Conservation (phyloP, 1,140 invertebrate species). For the Ylistrum balloti region DNA sequence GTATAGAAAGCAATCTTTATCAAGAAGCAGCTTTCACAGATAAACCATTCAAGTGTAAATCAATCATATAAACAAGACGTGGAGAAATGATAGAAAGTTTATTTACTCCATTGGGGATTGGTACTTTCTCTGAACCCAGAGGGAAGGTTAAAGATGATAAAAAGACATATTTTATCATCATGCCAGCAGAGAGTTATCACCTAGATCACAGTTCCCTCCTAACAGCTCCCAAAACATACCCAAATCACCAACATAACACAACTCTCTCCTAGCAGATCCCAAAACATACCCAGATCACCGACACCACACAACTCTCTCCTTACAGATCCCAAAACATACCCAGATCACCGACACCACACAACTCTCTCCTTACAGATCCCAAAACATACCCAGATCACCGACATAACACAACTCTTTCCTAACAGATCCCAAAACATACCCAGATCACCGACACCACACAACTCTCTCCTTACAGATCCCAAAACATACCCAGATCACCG, state of each 20-base stretch:
- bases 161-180: constrained; percentile 19
- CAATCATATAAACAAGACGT: background rate
- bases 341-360: background rate
- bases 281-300: background rate
- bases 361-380: background rate
- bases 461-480: too few relatives aligned
- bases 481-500: too few relatives aligned
- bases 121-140: constrained; percentile 37
- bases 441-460: too few relatives aligned
- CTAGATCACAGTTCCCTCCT: background rate
- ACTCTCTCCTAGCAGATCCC: too few relatives aligned
- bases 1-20: background rate
- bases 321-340: background rate
- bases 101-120: constrained; percentile 25
- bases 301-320: too few relatives aligned
- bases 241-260: background rate
- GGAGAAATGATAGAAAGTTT: constrained; percentile 32
- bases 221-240: background rate
- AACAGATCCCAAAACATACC: too few relatives aligned
- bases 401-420: too few relatives aligned
- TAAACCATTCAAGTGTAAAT: background rate
- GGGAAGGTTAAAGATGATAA: constrained; percentile 38
- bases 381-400: background rate
- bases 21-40: background rate
- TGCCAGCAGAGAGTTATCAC: constrained; percentile 13